Evolutionary conservation across 1,140 invertebrate species (phyloP), one percentile per base, ranked within the genome.

Genomic region (Pseudomyrmex flavicornis): DNA sequence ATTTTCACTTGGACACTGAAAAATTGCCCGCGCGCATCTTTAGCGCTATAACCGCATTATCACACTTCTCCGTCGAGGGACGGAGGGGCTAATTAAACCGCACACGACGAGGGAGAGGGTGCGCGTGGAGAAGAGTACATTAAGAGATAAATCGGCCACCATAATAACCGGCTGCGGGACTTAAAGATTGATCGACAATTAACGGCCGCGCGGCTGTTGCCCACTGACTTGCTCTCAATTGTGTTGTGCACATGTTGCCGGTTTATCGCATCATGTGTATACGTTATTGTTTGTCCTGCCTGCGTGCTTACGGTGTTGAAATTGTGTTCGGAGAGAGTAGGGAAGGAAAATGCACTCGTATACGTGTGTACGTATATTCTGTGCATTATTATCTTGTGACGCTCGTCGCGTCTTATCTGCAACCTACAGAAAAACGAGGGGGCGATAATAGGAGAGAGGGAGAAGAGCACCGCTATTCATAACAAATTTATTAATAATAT

Each of bases 141-240:
- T 91, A 89, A 0, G 0, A 92, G 91, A 92, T 92, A 92, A 35
- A 91, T 79, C 86, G 9, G 54, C 63, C 63, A 82, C 59, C 72
- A 89, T 91, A 91, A 91, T 74, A 82, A 62, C 73, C 63, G 63
- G 80, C 85, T 88, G 85, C 87, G 74, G 56, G 76, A 89, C 86
- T 88, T 85, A 89, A 90, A 92, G 91, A 92, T 92, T 92, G 87
- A 92, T 92, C 86, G 90, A 84, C 89, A 84, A 76, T 85, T 82
- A 35, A 63, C 61, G 83, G 69, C 85, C 76, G 59, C 26, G 58
- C 66, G 63, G 65, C 35, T 77, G 79, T 87, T 85, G 66, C 50
- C 44, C 77, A 87, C 72, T 85, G 61, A 74, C 91, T 74, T 88
- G 86, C 89, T 89, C 91, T 85, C 88, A 89, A 90, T 91, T 89